phyloP scores from a whole-genome alignment of 1,140 invertebrate genomes.

The Bombus fervidus region DNA sequence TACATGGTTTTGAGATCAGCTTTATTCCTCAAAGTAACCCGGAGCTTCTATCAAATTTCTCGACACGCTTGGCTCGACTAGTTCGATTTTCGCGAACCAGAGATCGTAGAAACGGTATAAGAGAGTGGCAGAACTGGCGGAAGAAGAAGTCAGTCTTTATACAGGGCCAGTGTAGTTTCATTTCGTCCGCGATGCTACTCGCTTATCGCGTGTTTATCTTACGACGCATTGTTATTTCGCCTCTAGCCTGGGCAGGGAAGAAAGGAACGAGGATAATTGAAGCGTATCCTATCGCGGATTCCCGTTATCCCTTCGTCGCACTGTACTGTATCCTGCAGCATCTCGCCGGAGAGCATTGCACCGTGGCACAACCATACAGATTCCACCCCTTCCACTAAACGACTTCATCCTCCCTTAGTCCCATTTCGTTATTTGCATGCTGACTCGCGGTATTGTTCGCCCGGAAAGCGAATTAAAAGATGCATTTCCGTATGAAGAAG shows the following conservation, averaged over 20 bases:
- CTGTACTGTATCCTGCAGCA: constrained; percentile 25
- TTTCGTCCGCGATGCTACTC: constrained; percentile 67
- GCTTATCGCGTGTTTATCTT: constrained; percentile 77
- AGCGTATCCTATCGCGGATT: constrained; percentile 71
- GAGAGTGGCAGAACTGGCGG: neutral
- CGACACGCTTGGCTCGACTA: no score
- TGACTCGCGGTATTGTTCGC: constrained; percentile 50
- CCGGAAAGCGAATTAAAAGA: constrained; percentile 56
- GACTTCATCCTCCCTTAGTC: neutral
- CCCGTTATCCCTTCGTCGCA: constrained; percentile 51
- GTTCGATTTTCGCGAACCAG: neutral
- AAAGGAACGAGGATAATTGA: constrained; percentile 76
- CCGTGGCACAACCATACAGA: neutral
- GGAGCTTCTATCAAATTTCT: no score
- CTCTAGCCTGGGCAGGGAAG: constrained; percentile 49
- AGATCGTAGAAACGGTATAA: neutral
- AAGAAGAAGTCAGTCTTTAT: constrained; percentile 59
- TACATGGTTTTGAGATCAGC: neutral
- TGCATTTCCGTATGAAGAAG: constrained; percentile 19
- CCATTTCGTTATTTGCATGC: neutral
- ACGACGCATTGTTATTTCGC: constrained; percentile 75
- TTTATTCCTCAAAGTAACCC: neutral
- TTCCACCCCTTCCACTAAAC: constrained; percentile 4
- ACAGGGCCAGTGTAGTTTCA: constrained; percentile 70
- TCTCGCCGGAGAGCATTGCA: constrained; percentile 37